Evolutionary conservation across 2,113 vertebrate genomes (phyloP).

Genomic region (Dasyprocta punctata): DNA sequence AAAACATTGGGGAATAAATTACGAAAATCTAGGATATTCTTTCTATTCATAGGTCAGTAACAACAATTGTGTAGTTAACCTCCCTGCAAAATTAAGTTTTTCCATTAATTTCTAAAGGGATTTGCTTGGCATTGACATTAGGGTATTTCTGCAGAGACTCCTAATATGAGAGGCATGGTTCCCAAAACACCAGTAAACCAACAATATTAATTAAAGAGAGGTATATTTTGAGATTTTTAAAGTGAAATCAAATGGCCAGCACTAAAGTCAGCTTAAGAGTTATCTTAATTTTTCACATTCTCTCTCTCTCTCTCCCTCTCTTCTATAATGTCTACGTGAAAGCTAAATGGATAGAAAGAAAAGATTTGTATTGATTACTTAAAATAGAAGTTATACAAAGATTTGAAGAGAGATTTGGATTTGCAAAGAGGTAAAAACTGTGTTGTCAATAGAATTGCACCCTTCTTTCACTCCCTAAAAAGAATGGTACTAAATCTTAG

Average conservation of each 20-base stretch:
- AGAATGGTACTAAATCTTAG: background rate
- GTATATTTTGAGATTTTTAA: background rate
- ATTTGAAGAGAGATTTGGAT: background rate
- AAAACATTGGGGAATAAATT: conserved; percentile 63
- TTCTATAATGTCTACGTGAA: background rate
- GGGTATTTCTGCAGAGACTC: background rate
- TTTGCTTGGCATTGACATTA: background rate
- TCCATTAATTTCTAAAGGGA: conserved; percentile 55
- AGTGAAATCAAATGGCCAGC: background rate
- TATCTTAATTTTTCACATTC: background rate
- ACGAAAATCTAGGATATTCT: background rate
- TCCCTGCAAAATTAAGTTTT: background rate
- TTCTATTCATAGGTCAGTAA: background rate
- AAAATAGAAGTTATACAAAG: background rate
- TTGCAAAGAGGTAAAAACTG: background rate
- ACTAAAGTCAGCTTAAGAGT: background rate
- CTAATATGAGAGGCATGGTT: background rate
- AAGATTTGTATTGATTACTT: background rate
- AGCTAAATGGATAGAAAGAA: background rate
- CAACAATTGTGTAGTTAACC: conserved; percentile 26
- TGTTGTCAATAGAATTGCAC: background rate
- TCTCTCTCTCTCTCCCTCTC: background rate
- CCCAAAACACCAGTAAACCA: conserved; percentile 1
- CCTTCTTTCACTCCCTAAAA: background rate
- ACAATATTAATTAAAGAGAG: background rate